phyloP scores from a whole-genome alignment of 2,113 vertebrate species.

The Edolisoma coerulescens region DNA sequence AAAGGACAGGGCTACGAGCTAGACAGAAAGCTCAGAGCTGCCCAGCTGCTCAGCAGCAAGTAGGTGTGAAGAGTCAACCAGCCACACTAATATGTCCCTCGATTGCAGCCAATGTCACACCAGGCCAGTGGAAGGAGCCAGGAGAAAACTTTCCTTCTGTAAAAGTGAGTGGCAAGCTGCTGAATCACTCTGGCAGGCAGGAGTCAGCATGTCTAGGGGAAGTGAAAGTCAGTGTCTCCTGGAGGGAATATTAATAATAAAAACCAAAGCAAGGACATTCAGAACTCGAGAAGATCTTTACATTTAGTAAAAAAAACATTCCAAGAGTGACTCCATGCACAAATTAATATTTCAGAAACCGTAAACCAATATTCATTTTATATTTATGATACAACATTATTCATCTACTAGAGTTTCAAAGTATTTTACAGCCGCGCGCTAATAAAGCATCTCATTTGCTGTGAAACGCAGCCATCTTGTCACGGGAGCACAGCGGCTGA shows the following conservation, averaged over 20 bases:
- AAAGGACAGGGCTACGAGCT: background rate
- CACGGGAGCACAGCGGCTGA: background rate
- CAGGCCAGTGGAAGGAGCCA: background rate
- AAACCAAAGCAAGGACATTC: conserved; percentile 51
- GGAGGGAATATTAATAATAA: conserved; percentile 47
- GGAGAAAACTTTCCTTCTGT: conserved; percentile 9
- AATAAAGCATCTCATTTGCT: background rate
- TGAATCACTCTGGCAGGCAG: conserved; percentile 52
- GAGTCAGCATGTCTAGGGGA: conserved; percentile 35
- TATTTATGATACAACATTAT: conserved; percentile 59
- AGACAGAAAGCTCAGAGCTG: background rate
- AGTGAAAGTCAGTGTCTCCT: conserved; percentile 31
- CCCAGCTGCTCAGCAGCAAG: background rate
- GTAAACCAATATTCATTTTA: conserved; percentile 62
- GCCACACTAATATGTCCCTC: background rate
- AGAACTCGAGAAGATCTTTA: conserved; percentile 13
- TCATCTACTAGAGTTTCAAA: conserved; percentile 33
- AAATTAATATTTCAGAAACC: conserved; percentile 61
- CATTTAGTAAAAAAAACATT: conserved; percentile 24
- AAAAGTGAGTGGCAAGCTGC: conserved; percentile 36
- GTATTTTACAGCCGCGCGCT: background rate
- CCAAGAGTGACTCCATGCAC: background rate
- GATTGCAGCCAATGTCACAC: background rate
- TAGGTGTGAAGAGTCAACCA: background rate
- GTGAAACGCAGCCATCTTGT: conserved; percentile 1